These are phyloP conservation scores for Drosophila putrida DNA, from an alignment of 2,888 invertebrate genomes.

Conservation along the genomic window DNA sequence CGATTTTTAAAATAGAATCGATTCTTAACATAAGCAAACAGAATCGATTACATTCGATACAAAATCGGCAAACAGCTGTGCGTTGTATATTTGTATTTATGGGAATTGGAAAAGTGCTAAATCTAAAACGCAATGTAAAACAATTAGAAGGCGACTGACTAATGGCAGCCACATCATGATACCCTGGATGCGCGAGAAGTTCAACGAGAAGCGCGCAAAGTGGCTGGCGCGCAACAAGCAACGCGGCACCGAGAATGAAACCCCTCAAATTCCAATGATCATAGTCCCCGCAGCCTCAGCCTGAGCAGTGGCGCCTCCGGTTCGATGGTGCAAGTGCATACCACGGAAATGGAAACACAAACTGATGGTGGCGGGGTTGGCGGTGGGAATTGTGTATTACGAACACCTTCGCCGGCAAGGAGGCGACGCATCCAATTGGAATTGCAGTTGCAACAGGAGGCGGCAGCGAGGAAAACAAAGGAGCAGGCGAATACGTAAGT, in stretches of 20 bases:
- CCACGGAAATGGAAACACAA: slow-evolving; percentile 68
- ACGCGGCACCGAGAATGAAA: slow-evolving; percentile 36
- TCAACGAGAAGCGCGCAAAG: slow-evolving; percentile 84
- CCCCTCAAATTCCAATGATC: slow-evolving; percentile 35
- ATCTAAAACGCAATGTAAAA: slow-evolving; percentile 42
- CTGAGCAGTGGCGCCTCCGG: slow-evolving; percentile 37
- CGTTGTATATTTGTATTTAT: slow-evolving; percentile 53
- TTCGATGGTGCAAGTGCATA: slow-evolving; percentile 56
- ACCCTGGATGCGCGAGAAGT: slow-evolving; percentile 85
- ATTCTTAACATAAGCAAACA: no score
- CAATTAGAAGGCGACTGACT: slow-evolving; percentile 21
- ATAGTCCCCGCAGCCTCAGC: slow-evolving; percentile 50
- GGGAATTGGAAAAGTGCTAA: slow-evolving; percentile 39
- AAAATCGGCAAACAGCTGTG: slow-evolving; percentile 46
- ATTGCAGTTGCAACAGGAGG: slow-evolving; percentile 56
- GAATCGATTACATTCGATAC: no score
- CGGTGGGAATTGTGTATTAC: slow-evolving; percentile 62
- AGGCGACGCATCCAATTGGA: slow-evolving; percentile 71
- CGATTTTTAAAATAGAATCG: no score
- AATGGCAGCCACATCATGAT: slow-evolving; percentile 79
- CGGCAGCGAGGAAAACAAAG: slow-evolving; percentile 17
- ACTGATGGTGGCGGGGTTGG: slow-evolving; percentile 59
- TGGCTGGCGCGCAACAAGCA: slow-evolving; percentile 83
- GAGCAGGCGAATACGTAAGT: slow-evolving; percentile 75
- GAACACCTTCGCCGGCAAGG: slow-evolving; percentile 71